Evolutionary conservation across 2,888 invertebrate genomes (phyloP), one percentile per base, ranked within the genome.

Genomic region (Chymomyza caudatula): DNA sequence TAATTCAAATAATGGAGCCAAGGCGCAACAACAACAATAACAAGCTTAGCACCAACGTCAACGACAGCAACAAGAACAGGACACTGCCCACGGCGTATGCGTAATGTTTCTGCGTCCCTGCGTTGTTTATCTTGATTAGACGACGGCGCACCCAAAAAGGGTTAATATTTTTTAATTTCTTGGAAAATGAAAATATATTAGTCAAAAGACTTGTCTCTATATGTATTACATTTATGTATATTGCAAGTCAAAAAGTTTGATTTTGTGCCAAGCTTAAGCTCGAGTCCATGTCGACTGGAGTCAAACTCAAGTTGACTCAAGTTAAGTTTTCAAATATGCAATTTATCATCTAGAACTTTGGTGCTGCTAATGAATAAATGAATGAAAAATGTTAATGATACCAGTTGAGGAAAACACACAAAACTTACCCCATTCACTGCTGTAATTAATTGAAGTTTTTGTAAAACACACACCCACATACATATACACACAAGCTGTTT

Each of bases 1-100:
- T 84, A 86, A 84, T 84, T 84, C 82, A 86, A 84, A 84, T 84
- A 84, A 84, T 80, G 79, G 52, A 53, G 49, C 20, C 60, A 51
- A 37, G 54, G 65, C 53, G 20, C 47, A 22, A 15, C 58, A 23
- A 13, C 42, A n/a, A 52, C 29, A 63, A 47, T 22, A 53, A 59
- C n/a, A 57, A 56, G 25, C 52, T 56, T 37, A 67, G 53, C 65
- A 70, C 51, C 57, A 55, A 22, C 29, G 5, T 25, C 25, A 55
- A 37, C 20, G 22, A 29, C 37, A 55, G 55, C 37, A 11, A 29
- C 19, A 44, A 59, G n/a, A 49, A 37, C 55, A 19, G 51, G 17
- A 42, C 19, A 17, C 11, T 56, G 42, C 17, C 17, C 56, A 2
- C 15, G 44, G 58, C 68, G 62, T 71, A 73, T 68, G 71, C 61